These are phyloP conservation scores for Strigamia crassipes DNA, from an alignment of 2,888 invertebrate species.

Conservation along the genomic window DNA sequence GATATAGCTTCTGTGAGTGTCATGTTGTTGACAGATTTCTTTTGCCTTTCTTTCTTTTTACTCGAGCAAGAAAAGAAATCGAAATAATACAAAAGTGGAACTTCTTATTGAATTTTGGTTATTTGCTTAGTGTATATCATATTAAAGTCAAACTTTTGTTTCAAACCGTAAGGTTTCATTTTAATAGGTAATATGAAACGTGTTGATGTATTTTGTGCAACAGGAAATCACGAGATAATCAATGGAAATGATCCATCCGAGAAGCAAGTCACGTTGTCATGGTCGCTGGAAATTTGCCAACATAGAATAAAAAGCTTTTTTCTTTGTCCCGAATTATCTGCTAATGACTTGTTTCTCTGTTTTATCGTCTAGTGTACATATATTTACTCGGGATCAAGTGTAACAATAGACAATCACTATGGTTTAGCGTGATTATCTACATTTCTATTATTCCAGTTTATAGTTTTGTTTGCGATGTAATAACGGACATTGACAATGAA, in stretches of 20 bases:
- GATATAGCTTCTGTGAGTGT: neutral
- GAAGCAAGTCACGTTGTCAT: neutral
- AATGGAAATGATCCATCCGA: constrained; percentile 21
- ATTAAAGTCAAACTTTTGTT: neutral
- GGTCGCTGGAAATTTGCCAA: constrained; percentile 18
- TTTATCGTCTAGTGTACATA: neutral
- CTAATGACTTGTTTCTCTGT: neutral
- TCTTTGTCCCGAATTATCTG: neutral
- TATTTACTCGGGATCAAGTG: neutral
- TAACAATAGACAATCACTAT: neutral
- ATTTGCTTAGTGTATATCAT: neutral
- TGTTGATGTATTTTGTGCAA: constrained; percentile 8
- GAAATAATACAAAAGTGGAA: too few species aligned
- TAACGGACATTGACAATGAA: neutral
- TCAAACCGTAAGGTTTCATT: neutral
- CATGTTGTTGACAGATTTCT: neutral
- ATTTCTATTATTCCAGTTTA: neutral
- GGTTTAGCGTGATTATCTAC: neutral
- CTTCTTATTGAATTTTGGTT: too few species aligned
- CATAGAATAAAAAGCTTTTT: neutral
- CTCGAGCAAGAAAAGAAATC: too few species aligned
- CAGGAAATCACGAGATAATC: constrained; percentile 16
- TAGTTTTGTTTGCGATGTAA: neutral
- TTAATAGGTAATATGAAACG: neutral
- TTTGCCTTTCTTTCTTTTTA: neutral